Base-by-base conservation (phyloP, 1,140 invertebrate species). In the Trachelipus rathkii region DNA sequence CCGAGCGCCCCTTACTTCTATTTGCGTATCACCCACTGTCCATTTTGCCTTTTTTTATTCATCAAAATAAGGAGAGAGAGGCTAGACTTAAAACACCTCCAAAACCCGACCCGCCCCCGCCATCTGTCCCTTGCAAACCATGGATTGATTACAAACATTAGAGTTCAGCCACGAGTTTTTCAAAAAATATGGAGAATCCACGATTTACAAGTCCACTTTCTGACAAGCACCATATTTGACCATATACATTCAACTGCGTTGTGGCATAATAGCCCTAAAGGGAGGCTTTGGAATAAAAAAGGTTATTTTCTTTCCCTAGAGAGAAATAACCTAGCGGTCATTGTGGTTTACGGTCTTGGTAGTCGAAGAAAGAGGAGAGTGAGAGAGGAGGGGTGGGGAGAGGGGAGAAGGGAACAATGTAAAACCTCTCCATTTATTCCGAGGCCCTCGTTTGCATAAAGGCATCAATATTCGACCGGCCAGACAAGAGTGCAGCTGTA, bases 1-100 rank as follows among this genome's bases (percentile, higher is more conserved):
- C 46, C 46, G 46, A 50, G 46, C 46, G 46, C 46, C 46, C 46
- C 46, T 50, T 50, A 50, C 46, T 50, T 50, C 46, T 50, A 50
- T 50, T 50, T 50, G 46, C 46, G 46, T 50, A 50, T 50, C 46
- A 50, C 46, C 46, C 46, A 50, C 9, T 50, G 46, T 50, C 46
- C 46, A 50, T 50, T 50, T 50, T 9, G 46, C n/a, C n/a, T 9
- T 50, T 50, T 50, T 50, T 50, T 50, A 50, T 50, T 50, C 46
- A 50, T 50, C 46, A 50, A 15, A 50, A 50, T 50, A 15, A 10
- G 9, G 46, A 50, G 15, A 50, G 15, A 15, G 9, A 9, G 15
- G 15, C 9, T 9, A 50, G 46, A 50, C 46, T 9, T 50, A 50
- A 10, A 15, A 50, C 9, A 15, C 9, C 15, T 15, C 46, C 15